A percentile compares a stretch with the other conserved stretches of the same genome.
Conservation (phyloP, 53 echinoderm and acorn worm genomes). For the Luidia sarsii region DNA sequence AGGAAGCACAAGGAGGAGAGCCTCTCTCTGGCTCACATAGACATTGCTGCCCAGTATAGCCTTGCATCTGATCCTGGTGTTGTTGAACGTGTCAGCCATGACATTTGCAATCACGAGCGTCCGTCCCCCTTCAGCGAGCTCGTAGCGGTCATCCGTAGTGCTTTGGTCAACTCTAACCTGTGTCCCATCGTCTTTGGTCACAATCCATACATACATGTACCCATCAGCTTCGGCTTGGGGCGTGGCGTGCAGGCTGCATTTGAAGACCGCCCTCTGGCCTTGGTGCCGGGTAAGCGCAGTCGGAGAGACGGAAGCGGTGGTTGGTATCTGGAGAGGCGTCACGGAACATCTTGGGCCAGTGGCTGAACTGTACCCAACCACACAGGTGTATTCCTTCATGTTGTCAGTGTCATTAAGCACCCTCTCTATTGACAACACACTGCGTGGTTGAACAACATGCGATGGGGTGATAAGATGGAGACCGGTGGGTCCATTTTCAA, state of each 20-base stretch:
- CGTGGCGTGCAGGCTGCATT: background rate
- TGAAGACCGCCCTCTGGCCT: slow-evolving; percentile 1
- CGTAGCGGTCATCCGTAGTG: background rate
- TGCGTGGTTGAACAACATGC: too few species aligned
- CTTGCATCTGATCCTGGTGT: background rate
- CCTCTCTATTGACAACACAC: background rate
- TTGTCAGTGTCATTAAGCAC: background rate
- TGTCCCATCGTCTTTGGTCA: background rate
- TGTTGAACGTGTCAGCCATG: background rate
- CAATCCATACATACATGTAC: background rate
- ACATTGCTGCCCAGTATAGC: background rate
- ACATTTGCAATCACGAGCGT: background rate
- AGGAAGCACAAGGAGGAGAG: background rate
- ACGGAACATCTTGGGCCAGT: background rate
- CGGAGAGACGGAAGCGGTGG: background rate
- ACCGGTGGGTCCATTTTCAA: background rate
- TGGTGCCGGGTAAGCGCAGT: background rate
- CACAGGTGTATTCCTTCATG: background rate
- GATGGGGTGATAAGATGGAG: background rate
- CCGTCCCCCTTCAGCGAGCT: background rate
- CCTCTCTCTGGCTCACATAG: background rate
- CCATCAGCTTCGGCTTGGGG: background rate
- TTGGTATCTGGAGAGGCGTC: background rate
- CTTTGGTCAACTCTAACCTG: background rate
- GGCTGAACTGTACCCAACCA: background rate